Base-by-base conservation (phyloP, 2,113 vertebrate genomes). In the Steatornis caripensis region DNA sequence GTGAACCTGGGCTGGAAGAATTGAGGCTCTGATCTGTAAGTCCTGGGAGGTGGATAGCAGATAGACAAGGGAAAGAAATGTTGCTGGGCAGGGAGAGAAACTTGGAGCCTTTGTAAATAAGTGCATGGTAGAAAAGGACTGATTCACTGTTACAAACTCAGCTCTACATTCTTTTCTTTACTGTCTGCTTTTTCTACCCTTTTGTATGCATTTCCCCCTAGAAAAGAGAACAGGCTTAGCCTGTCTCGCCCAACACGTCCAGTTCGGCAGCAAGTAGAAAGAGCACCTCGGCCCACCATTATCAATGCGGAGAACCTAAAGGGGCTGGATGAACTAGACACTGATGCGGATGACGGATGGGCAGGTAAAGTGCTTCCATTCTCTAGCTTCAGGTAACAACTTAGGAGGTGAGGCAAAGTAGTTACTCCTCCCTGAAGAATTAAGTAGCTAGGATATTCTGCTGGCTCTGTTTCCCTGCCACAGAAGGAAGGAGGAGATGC, bases 241-340 rank as follows among this genome's bases (percentile, higher is more conserved):
- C 60, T 97, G 19, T 68, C 98, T 12, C 98, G 99, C 17, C 98
- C 98, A 1, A 68, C 98, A 6, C 99, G 99, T 43, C 99, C 99
- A 1, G 92, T 98, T 62, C 98, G 99, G 49, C 98, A 99, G 86
- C 99, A 98, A 43, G 87, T 98, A 21, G 99, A 99, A 45, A 97
- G 99, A 41, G 98, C 98, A 0, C 98, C 98, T 1, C 98, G 99
- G 17, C 99, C 99, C 64, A 99, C 99, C 71, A 99, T 99, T 83
- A 99, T 99, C 95, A 99, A 99, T 5, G 99, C 99, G 2, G 99
- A 99, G 43, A 99, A 99, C 95, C 98, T 99, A 54, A 99, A 99
- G 95, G 99, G 99, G 87, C 97, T 99, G 49, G 99, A 99, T 85
- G 99, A 99, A 20, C 98, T 99, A 65, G 99, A 99, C 93, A 98